phyloP scores from a whole-genome alignment of 2,888 invertebrate genomes.

The Meiosimyza platycephala region DNA sequence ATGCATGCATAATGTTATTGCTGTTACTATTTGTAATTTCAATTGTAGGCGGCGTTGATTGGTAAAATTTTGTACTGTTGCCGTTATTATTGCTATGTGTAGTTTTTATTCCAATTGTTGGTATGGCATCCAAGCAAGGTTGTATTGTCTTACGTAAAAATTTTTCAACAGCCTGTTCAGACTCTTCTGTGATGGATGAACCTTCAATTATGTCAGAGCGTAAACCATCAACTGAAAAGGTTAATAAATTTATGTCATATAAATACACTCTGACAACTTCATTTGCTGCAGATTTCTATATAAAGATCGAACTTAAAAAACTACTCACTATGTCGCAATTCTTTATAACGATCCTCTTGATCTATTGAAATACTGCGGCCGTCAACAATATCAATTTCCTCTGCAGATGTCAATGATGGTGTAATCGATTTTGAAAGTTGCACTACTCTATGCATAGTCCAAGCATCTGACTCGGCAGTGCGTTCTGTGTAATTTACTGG shows the following conservation, averaged over 20 bases:
- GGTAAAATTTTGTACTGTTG: conserved; percentile 44
- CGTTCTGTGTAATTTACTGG: conserved; percentile 86
- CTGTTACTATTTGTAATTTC: conserved; percentile 54
- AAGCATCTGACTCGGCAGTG: conserved; percentile 89
- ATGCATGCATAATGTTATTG: too few relatives aligned
- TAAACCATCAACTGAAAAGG: conserved; percentile 43
- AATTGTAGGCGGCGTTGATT: conserved; percentile 54
- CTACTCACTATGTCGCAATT: conserved; percentile 55
- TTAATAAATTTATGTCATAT: too few relatives aligned
- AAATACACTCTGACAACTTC: too few relatives aligned
- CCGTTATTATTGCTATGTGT: conserved; percentile 42
- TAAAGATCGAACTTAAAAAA: neutral
- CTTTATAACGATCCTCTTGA: conserved; percentile 58
- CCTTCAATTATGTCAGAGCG: conserved; percentile 61
- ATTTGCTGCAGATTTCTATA: too few relatives aligned
- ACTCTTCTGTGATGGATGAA: conserved; percentile 63
- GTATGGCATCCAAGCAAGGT: conserved; percentile 60
- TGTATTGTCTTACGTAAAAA: conserved; percentile 61
- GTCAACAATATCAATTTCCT: conserved; percentile 64
- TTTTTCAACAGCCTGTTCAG: conserved; percentile 63
- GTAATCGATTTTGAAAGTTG: conserved; percentile 68
- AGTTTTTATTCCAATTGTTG: conserved; percentile 43
- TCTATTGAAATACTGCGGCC: conserved; percentile 62
- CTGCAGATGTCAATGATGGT: conserved; percentile 64
- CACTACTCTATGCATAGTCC: conserved; percentile 85